Evolutionary conservation across 2,797 vertebrate genomes (phyloP), one percentile per base, ranked within the genome.

Genomic region (Myripristis jacobus): DNA sequence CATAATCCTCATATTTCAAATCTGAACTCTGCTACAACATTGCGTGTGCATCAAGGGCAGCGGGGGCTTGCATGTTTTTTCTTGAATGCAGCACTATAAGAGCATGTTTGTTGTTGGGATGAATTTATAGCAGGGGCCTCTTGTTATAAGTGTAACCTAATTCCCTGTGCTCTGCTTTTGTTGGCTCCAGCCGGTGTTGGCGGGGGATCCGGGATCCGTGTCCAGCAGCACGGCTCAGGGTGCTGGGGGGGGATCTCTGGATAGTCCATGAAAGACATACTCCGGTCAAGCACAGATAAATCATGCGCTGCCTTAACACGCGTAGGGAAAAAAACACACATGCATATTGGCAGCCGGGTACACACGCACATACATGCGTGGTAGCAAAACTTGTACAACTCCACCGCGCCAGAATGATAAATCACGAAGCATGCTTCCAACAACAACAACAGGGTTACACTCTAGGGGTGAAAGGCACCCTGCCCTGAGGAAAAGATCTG

Each of bases 361-460:
- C 48, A 63, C 69, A 44, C 65, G 52, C 5, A 38, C 56, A 66
- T 21, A 48, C 50, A 43, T 10, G 10, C 36, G 11, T 29, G 27
- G 27, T 29, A 29, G 27, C 27, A 29, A 6, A 29, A 3, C 3
- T n/a, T 29, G 27, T 29, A 6, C 27, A 29, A 3, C 3, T 6
- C 27, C 27, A 3, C 27, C 56, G 47, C 38, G 9, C 31, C 31
- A 60, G 73, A 65, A 80, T 75, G 79, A 90, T 83, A 82, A 88
- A 90, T 88, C 68, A 82, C 27, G 13, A 73, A 84, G 67, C 74
- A 75, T 22, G 72, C 47, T 62, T 88, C 84, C 88, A 92, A 91
- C 69, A 91, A 90, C 69, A 91, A 90, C 83, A 91, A 89, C 83
- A 88, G 80, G 74, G 85, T 79, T 81, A 69, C 67, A 80, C 79